Percentiles rank a stretch among this genome's conserved stretches.
Conservation (phyloP, 2,888 invertebrate species). For the Mystacides longicornis region DNA sequence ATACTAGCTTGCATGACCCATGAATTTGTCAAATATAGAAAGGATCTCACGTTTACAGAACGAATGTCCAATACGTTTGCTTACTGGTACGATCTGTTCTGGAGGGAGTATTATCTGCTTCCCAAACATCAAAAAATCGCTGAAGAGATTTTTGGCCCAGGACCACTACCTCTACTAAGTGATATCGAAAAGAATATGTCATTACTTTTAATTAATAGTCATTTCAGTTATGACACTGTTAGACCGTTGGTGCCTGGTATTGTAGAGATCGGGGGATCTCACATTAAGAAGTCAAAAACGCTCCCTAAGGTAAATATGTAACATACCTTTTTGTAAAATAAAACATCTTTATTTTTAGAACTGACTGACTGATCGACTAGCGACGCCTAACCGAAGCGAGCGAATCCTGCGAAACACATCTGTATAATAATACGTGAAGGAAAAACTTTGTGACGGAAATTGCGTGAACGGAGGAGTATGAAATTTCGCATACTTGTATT, state of each 20-base stretch:
- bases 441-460: too few relatives aligned
- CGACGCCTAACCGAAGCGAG: too few relatives aligned
- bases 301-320: conserved; percentile 33
- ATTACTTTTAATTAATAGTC: conserved; percentile 43
- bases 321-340: neutral
- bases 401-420: too few relatives aligned
- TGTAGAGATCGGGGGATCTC: conserved; percentile 51
- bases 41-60: conserved; percentile 46
- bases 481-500: too few relatives aligned
- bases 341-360: too few relatives aligned
- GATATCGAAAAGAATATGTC: conserved; percentile 40
- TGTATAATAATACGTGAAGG: too few relatives aligned
- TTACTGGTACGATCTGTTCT: conserved; percentile 37
- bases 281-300: conserved; percentile 36
- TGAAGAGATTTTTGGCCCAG: conserved; percentile 35
- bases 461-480: too few relatives aligned
- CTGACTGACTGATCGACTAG: too few relatives aligned
- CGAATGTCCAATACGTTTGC: conserved; percentile 46
- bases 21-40: conserved; percentile 35
- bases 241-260: conserved; percentile 48
- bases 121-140: conserved; percentile 37
- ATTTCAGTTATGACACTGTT: conserved; percentile 43
- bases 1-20: conserved; percentile 39
- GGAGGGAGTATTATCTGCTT: conserved; percentile 40
- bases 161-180: conserved; percentile 38